Evolutionary conservation across 2,113 vertebrate species (phyloP).

Genomic region (Ginglymostoma cirratum): DNA sequence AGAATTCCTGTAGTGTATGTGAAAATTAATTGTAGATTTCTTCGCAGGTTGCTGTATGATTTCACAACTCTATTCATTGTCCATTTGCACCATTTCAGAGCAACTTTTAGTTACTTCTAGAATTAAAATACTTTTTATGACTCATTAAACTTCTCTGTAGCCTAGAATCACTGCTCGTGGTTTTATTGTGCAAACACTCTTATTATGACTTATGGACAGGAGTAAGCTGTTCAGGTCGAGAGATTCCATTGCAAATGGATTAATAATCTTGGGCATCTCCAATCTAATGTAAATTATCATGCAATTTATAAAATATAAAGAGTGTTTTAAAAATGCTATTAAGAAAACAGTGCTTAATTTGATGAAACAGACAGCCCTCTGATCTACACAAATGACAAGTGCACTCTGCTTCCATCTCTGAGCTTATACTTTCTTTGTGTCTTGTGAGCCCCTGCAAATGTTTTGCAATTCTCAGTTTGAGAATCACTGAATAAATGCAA

Average conservation of each 20-base stretch:
- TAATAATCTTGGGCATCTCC: too few species aligned
- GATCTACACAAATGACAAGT: too few species aligned
- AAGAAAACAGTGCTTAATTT: background rate
- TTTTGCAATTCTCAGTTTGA: too few species aligned
- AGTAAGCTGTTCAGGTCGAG: background rate
- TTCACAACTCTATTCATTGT: background rate
- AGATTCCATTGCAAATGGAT: too few species aligned
- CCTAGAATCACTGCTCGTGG: background rate
- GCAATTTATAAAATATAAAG: background rate
- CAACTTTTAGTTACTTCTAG: background rate
- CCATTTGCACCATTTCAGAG: background rate
- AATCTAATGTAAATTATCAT: too few species aligned
- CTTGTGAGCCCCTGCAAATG: too few species aligned
- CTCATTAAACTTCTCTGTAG: background rate
- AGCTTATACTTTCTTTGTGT: too few species aligned
- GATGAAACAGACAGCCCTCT: too few species aligned
- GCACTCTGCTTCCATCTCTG: too few species aligned
- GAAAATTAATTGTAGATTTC: slow-evolving; percentile 12
- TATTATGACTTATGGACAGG: background rate
- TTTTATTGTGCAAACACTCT: background rate
- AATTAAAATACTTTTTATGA: background rate
- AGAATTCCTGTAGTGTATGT: background rate
- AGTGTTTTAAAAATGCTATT: background rate
- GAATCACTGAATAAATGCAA: background rate
- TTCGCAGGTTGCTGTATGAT: background rate